Percentiles rank a stretch among this genome's conserved stretches.
These are phyloP conservation scores for Sebastes wilsoni DNA, from an alignment of 2,797 vertebrate genomes.

Conservation along the genomic window DNA sequence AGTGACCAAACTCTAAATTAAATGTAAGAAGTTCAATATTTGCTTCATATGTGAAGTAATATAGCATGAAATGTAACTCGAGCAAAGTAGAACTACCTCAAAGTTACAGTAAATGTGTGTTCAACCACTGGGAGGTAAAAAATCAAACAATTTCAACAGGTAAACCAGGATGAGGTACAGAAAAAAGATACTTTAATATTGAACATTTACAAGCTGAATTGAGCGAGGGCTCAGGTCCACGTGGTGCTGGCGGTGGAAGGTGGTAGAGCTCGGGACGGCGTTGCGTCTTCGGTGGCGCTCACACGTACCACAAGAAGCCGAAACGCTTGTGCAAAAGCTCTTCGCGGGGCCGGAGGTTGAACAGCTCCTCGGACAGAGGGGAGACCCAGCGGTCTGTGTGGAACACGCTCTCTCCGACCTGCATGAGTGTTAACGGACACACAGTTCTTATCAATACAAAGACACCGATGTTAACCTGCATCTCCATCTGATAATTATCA, in stretches of 20 bases:
- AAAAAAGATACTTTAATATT: conserved; percentile 79
- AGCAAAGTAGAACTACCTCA: neutral
- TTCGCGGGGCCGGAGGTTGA: conserved; percentile 80
- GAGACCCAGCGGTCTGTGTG: conserved; percentile 91
- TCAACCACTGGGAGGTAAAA: too few species aligned
- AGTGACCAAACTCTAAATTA: neutral
- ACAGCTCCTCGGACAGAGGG: conserved; percentile 84
- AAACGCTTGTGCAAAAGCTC: conserved; percentile 78
- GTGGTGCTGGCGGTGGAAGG: neutral
- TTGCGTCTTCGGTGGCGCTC: neutral
- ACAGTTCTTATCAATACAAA: neutral
- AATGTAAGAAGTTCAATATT: too few species aligned
- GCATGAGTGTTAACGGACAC: neutral
- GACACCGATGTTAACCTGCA: neutral
- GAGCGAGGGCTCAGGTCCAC: conserved; percentile 16
- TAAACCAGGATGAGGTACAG: conserved; percentile 54
- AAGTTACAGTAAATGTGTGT: neutral
- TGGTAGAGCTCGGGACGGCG: neutral
- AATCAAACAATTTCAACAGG: neutral
- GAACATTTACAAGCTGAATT: conserved; percentile 79
- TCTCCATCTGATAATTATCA: neutral
- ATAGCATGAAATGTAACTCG: too few species aligned
- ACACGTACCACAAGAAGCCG: conserved; percentile 84
- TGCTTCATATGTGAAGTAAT: too few species aligned
- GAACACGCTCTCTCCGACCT: conserved; percentile 90